Base-by-base conservation (phyloP, 2,113 vertebrate genomes). In the Aegypius monachus region DNA sequence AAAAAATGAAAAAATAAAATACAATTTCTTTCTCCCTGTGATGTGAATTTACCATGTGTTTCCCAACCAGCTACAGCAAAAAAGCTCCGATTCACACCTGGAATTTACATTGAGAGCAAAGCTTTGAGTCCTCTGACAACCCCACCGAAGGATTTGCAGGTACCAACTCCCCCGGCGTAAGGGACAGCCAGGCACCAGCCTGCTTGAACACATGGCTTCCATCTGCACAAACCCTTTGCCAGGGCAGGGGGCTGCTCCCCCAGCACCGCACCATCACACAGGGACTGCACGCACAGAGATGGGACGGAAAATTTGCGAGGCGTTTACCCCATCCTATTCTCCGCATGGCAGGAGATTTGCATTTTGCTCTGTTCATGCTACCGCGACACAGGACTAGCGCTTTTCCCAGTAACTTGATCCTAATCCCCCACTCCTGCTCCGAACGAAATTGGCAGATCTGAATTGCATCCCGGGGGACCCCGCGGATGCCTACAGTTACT, bases 121-220 rank as follows among this genome's bases (percentile, higher is more conserved):
- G 45, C 21, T 42, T 31, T 11, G 34, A 5, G 27, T n/a, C n/a
- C 34, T 5, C 71, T 1, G 7, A 20, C 27, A 53, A 7, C 3
- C 18, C 36, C 42, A 16, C 26, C 2, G 2, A 25, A 6, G 59
- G 66, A 5, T 42, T 16, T 31, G 31, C 47, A 36, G 78, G 26
- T 36, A 10, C 42, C 47, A 42, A 0, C 9, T n/a, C 31, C 42
- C 7, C 31, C 0, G 18, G 3, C 8, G 0, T 2, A 34, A 34
- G 32, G 55, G 13, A 14, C 3, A 6, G 3, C 3, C 71, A 25
- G 67, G 32, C 6, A 1, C 16, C n/a, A n/a, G 23, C 42, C 40
- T 5, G 14, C 50, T 1, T 0, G 21, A 47, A 15, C 52, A 18
- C 29, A 5, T 1, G 1, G 20, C 10, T 18, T 22, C n/a, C 8